Base-by-base conservation (phyloP, 2,113 vertebrate genomes). In the Pelecanoides urinatrix region DNA sequence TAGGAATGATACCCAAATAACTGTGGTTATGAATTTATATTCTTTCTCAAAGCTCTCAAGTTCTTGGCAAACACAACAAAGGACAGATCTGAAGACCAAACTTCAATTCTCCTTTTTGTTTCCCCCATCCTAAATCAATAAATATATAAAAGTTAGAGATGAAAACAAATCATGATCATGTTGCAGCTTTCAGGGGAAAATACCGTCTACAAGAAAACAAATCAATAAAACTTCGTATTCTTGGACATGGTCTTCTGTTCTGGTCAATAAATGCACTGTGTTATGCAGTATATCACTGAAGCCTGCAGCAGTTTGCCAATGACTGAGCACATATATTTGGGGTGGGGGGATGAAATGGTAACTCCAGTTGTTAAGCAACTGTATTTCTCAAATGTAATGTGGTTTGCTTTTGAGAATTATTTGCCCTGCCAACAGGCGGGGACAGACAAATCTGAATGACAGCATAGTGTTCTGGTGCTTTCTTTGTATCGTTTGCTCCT, bases 261-360 rank as follows among this genome's bases (percentile, higher is more conserved):
- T 77, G 95, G 92, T 97, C 97, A 97, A 98, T 97, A 97, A 97
- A 91, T 63, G 91, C 92, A 56, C 56, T 27, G 55, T 68, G 94
- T 45, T 92, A 20, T 16, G 80, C 73, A 66, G 88, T 86, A 53
- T 18, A 96, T 97, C 96, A 96, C 92, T 21, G 53, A 16, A n/a
- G 78, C 85, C 75, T 65, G 67, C 56, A 90, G 91, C 82, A n/a
- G 20, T 50, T 77, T 90, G 85, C 87, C 58, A 75, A 16, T 16
- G 80, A 25, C 47, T 70, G 70, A 78, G 86, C 68, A 58, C 0
- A 2, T 30, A 50, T 29, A 21, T 42, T 70, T n/a, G 86, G 74
- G 93, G 53, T 15, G 15, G 25, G 49, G 36, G 52, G 50, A 62
- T 42, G 77, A 77, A 71, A 42, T 5, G 61, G 91, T 8, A 90